Conservation (phyloP, 2,888 invertebrate genomes). For the Cyclophora albipunctata region DNA sequence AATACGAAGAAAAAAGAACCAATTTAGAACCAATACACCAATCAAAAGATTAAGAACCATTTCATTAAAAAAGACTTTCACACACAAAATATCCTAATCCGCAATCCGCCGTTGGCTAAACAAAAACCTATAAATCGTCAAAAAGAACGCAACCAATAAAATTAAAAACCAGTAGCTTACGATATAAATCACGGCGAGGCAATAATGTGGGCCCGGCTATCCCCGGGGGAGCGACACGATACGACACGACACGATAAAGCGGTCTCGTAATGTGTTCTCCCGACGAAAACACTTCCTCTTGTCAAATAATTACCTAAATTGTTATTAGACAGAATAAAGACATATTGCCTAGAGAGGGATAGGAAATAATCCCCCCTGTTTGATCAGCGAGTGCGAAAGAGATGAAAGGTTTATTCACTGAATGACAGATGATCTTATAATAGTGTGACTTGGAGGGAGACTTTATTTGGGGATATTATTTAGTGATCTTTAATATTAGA, state of each 20-base stretch:
- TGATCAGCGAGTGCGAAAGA: conserved; percentile 6
- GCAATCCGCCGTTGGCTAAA: not conserved
- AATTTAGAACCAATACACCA: too few species aligned
- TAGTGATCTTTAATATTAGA: conserved; percentile 15
- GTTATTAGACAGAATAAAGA: conserved; percentile 75
- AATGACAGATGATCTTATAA: conserved; percentile 67
- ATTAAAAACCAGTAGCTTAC: conserved; percentile 44
- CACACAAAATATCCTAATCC: not conserved
- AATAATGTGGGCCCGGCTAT: conserved; percentile 59
- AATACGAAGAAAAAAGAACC: too few species aligned
- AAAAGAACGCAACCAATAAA: conserved; percentile 25
- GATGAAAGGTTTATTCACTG: conserved; percentile 48
- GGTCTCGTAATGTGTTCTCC: conserved; percentile 40
- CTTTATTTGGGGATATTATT: conserved; percentile 29
- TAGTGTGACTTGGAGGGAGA: conserved; percentile 49
- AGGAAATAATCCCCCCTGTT: conserved; percentile 20
- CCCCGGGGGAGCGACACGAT: conserved; percentile 40
- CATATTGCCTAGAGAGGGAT: conserved; percentile 55
- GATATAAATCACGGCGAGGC: conserved; percentile 64
- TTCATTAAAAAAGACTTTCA: not conserved
- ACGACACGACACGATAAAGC: too few species aligned
- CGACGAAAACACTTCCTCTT: conserved; percentile 67
- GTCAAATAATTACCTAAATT: conserved; percentile 74
- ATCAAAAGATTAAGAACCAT: not conserved
- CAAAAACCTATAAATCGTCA: not conserved